Evolutionary conservation across 2,113 vertebrate genomes (phyloP).

Genomic region (Varanus salvator): DNA sequence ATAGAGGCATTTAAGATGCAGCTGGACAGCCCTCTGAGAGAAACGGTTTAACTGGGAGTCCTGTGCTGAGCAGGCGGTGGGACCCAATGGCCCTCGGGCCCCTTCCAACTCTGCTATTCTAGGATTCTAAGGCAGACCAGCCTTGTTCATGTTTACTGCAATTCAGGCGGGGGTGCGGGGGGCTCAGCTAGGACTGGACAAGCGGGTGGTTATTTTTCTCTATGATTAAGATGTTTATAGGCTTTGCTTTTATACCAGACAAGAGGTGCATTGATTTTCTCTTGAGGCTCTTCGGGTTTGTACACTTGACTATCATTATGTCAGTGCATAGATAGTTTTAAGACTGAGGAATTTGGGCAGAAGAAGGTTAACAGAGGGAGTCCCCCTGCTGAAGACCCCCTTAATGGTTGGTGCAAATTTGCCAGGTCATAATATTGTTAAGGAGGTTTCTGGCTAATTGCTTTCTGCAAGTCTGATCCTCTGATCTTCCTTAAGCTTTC

Average conservation of each 20-base stretch:
- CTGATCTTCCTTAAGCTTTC: neutral
- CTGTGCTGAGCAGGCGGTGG: too few relatives aligned
- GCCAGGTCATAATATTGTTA: neutral
- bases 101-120: too few relatives aligned
- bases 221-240: neutral
- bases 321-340: neutral
- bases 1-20: too few relatives aligned
- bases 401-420: neutral
- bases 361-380: neutral
- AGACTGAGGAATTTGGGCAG: neutral
- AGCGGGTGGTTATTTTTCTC: neutral
- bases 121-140: too few relatives aligned
- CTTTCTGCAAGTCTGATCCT: neutral
- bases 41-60: too few relatives aligned
- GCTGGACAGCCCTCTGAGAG: too few relatives aligned
- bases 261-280: neutral
- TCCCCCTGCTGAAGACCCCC: neutral
- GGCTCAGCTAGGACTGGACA: neutral
- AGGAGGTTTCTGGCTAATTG: neutral
- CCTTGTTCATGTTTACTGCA: too few relatives aligned
- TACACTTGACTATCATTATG: too few relatives aligned
- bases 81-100: too few relatives aligned
- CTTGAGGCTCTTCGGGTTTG: neutral
- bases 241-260: neutral
- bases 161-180: too few relatives aligned